Evolutionary conservation across 1,140 invertebrate species (phyloP).

Genomic region (Zaprionus ghesquierei): DNA sequence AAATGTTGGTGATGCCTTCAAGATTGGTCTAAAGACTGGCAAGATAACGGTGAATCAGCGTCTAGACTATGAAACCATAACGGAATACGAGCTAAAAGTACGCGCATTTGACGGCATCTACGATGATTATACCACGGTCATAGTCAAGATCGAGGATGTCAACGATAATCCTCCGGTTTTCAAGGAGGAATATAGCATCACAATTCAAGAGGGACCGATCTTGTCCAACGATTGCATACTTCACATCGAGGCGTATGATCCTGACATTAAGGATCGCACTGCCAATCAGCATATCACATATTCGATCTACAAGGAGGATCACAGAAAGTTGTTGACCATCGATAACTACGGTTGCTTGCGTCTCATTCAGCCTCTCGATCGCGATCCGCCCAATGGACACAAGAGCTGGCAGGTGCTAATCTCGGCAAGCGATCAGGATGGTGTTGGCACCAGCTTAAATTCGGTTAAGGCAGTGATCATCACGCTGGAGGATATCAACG

Average conservation of each 20-base stretch:
- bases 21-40: constrained; percentile 90
- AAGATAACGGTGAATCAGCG: constrained; percentile 89
- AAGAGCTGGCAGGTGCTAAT: constrained; percentile 93
- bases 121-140: constrained; percentile 89
- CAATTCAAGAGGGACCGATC: constrained; percentile 87
- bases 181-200: constrained; percentile 86
- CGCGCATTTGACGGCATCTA: constrained; percentile 90
- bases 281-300: constrained; percentile 91
- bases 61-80: constrained; percentile 93
- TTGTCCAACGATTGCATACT: constrained; percentile 86
- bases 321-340: constrained; percentile 88
- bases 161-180: constrained; percentile 93
- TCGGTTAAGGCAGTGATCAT: constrained; percentile 89
- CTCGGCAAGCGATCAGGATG: constrained; percentile 91
- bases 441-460: constrained; percentile 86
- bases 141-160: constrained; percentile 91
- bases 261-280: constrained; percentile 89
- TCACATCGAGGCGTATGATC: constrained; percentile 90
- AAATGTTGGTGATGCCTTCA: constrained; percentile 90
- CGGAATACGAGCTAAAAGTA: constrained; percentile 90
- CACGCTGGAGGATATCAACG: constrained; percentile 92
- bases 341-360: constrained; percentile 89
- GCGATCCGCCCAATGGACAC: constrained; percentile 92
- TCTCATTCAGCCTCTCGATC: constrained; percentile 91
- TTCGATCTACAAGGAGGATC: constrained; percentile 88